Conservation (phyloP, 2,113 vertebrate genomes). For the Chloropsis cyanopogon region DNA sequence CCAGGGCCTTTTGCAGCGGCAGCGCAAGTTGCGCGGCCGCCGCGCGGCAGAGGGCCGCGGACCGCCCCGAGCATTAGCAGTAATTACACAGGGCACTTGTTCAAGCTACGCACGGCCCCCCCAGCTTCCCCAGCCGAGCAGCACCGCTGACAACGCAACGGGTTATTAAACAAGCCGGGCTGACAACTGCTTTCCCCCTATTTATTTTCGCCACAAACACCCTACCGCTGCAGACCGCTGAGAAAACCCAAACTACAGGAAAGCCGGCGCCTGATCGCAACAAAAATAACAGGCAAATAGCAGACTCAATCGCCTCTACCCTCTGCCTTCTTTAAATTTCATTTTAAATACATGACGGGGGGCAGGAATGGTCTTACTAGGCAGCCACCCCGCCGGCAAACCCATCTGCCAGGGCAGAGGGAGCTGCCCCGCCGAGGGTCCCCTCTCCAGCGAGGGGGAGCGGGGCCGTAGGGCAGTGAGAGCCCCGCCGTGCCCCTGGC, state of each 20-base stretch:
- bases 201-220: neutral
- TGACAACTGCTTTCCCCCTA: neutral
- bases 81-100: neutral
- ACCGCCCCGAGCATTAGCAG: neutral
- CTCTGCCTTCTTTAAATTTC: neutral
- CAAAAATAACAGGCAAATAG: neutral
- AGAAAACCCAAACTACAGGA: neutral
- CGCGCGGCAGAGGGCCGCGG: neutral
- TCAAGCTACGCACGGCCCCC: neutral
- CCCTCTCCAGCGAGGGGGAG: too few relatives aligned
- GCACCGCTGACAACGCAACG: neutral
- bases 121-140: neutral
- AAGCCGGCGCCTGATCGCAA: neutral
- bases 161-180: neutral
- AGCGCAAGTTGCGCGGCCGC: neutral
- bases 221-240: neutral
- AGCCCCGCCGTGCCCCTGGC: neutral
- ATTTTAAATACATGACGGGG: neutral
- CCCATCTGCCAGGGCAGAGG: neutral
- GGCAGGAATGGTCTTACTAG: neutral
- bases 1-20: neutral
- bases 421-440: neutral
- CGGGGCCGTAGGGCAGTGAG: neutral
- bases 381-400: neutral
- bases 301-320: neutral